Conservation (phyloP, 2,797 vertebrate species). For the Chiloscyllium punctatum region DNA sequence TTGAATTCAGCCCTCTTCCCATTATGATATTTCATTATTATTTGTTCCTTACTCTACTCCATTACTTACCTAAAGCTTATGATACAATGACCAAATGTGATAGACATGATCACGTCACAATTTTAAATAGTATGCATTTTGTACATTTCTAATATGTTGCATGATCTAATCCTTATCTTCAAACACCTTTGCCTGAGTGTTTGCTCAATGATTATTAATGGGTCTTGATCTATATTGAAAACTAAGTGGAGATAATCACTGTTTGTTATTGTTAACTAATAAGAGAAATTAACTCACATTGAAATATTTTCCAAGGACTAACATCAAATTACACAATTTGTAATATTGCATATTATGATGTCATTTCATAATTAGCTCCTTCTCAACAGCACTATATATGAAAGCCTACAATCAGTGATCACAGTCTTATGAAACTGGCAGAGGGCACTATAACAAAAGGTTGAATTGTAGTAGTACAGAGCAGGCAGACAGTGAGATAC, state of each 20-base stretch:
- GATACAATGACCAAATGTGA: neutral
- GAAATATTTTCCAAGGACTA: neutral
- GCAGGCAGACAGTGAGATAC: neutral
- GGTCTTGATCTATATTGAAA: neutral
- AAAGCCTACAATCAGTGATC: neutral
- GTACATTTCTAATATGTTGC: neutral
- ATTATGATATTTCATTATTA: neutral
- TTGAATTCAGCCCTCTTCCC: no score
- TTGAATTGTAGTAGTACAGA: neutral
- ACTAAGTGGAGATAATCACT: neutral
- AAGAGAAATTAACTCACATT: neutral
- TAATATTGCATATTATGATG: neutral
- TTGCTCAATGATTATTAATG: neutral
- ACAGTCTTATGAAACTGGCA: neutral
- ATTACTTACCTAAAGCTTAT: neutral
- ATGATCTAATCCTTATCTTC: neutral
- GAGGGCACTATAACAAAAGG: slow-evolving; percentile 32
- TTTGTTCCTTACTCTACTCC: neutral
- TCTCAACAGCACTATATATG: neutral
- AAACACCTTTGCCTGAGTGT: neutral
- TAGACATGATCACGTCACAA: neutral
- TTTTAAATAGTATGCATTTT: neutral
- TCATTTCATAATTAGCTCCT: neutral
- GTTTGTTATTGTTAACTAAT: neutral
- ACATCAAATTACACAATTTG: neutral